Evolutionary conservation across 2,888 invertebrate genomes (phyloP).

Genomic region (Rhagophthalmus giganteus): DNA sequence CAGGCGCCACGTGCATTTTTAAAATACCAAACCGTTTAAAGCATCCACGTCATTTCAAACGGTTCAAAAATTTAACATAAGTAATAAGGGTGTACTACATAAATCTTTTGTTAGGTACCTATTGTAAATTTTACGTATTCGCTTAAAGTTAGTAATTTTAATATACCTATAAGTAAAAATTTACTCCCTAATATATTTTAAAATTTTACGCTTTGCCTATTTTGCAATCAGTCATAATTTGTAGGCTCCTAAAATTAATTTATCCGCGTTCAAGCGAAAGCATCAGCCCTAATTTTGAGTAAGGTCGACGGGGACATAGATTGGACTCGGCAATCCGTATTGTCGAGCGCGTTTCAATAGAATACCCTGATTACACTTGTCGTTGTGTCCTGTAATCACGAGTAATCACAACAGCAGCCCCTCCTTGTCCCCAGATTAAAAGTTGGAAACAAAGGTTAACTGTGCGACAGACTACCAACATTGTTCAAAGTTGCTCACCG

Average conservation of each 20-base stretch:
- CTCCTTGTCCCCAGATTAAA: constrained; percentile 50
- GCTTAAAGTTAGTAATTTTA: too few species aligned
- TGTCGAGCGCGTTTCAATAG: constrained; percentile 40
- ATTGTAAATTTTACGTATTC: too few species aligned
- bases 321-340: constrained; percentile 38
- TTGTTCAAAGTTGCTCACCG: constrained; percentile 30
- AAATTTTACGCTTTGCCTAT: constrained; percentile 9
- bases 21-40: constrained; percentile 12
- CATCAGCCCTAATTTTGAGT: constrained; percentile 32
- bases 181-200: too few species aligned
- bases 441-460: constrained; percentile 52
- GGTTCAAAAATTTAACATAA: background rate
- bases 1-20: constrained; percentile 26
- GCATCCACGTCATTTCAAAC: background rate
- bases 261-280: constrained; percentile 30
- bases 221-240: constrained; percentile 22
- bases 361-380: constrained; percentile 42
- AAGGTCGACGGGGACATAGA: constrained; percentile 32
- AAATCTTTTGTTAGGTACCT: too few species aligned
- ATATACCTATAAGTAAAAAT: too few species aligned
- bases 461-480: constrained; percentile 36
- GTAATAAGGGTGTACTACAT: background rate
- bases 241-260: constrained; percentile 23
- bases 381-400: constrained; percentile 40
- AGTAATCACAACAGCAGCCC: constrained; percentile 38